Evolutionary conservation across 2,888 invertebrate species (phyloP), one percentile per base, ranked within the genome.

Genomic region (Catotricha subobsoleta): DNA sequence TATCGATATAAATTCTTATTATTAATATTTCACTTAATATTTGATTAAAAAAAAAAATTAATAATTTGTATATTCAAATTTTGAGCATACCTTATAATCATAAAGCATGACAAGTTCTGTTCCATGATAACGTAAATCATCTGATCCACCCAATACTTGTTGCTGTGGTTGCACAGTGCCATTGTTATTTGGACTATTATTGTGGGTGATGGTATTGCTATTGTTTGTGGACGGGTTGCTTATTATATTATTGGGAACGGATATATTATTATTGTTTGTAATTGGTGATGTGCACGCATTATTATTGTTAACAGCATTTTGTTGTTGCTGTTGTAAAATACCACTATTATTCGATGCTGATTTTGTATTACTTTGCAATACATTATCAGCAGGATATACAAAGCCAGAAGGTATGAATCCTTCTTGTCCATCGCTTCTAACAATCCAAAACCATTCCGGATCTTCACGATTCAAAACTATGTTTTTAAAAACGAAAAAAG

Each of bases 401-500:
- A 91, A 92, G 19, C 87, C 87, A 7, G 87, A 83, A 1, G 94
- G 94, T 40, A 94, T 91, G 59, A 94, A 94, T 1, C 94, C 94
- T 62, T 94, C 92, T 51, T 87, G 86, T 0, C 87, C 88, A 55
- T 92, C 88, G 49, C 82, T 82, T 49, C 90, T 71, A 29, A 88
- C 79, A 40, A 94, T 86, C 92, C 92, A 94, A 60, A 82, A 92
- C 94, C 94, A 94, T 60, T 92, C 91, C 0, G 87, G 82, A 63
- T 94, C 92, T 58, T 92, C 92, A 53, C 86, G 72, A 62, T 94
- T 94, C 42, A 94, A 64, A 12, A 94, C 87, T 71, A 53, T n/a
- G n/a, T n/a, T n/a, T n/a, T n/a, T n/a, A n/a, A n/a, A 21, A 66
- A 64, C 44, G 41, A 46, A 39, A 30, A 39, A 29, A 35, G 23